Percentiles rank a stretch among this genome's conserved stretches.
These are phyloP conservation scores for Spisula solida DNA, from an alignment of 2,888 invertebrate genomes.

Conservation along the genomic window DNA sequence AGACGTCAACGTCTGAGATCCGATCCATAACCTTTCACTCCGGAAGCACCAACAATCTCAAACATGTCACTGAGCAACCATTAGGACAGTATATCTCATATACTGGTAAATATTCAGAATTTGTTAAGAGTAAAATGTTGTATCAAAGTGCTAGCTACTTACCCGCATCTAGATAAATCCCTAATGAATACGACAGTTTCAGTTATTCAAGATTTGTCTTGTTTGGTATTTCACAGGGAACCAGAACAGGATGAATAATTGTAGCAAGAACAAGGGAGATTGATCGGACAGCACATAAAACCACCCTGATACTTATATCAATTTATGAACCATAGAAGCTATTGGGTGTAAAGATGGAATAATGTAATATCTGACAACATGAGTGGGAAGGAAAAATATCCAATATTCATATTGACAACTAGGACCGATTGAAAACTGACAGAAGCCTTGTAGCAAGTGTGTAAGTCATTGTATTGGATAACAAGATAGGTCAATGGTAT, in stretches of 20 bases:
- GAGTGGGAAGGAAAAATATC: background rate
- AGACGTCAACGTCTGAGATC: too few relatives aligned
- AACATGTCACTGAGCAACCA: background rate
- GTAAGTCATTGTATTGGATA: background rate
- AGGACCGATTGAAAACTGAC: background rate
- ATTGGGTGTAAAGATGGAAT: constrained; percentile 17
- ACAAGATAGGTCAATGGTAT: background rate
- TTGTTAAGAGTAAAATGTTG: too few relatives aligned
- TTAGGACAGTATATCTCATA: background rate
- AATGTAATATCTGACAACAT: background rate
- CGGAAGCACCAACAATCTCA: too few relatives aligned
- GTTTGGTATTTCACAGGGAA: background rate
- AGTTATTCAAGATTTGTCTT: background rate
- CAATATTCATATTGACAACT: constrained; percentile 14
- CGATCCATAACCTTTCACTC: too few relatives aligned
- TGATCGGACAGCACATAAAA: background rate
- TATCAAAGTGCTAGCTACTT: background rate
- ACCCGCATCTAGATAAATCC: background rate
- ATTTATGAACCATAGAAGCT: background rate
- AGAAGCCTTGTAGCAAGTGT: background rate
- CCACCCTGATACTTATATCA: background rate
- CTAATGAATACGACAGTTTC: background rate
- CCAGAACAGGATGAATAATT: background rate
- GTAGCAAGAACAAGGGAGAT: background rate
- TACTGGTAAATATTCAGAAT: background rate